Evolutionary conservation across 2,888 invertebrate species (phyloP), one percentile per base, ranked within the genome.

Genomic region (Tupiocoris notatus): DNA sequence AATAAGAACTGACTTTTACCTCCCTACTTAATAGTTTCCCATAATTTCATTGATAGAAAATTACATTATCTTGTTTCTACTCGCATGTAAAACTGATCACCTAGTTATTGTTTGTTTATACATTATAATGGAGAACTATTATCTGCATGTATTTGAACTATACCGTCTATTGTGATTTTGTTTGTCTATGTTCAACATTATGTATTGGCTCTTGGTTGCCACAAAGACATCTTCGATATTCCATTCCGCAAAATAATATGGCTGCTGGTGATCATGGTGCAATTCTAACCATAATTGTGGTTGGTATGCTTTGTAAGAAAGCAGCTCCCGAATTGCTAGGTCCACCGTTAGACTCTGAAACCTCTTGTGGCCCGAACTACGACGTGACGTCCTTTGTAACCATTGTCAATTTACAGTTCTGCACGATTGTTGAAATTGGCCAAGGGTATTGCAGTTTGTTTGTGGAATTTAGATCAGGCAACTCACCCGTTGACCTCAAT

Each of bases 341-440:
- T 12, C 6, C 39, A 39, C 39, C 39, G 6, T 12, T 12, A 39
- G 59, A 59, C 25, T 70, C 58, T 58, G 70, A 70, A n/a, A 58
- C 70, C 16, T 58, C n/a, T 58, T 70, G 73, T 17, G 73, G 64
- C 0, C 64, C 73, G 1, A 73, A 73, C 3, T 78, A 78, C 61
- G 79, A 79, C 66, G 63, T 79, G 9, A 78, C 79, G 23, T 58
- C 75, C 16, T 73, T 79, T 12, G 67, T 79, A 9, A 61, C 54
- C 23, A 65, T 83, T 75, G 81, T 86, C 61, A 83, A 86, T 80
- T 81, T 86, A 39, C 85, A 86, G 81, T 84, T 84, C 57, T 86
- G 86, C 77, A 84, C 83, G 25, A 82, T 86, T 75, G 84, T 86
- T 16, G 85, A 85, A 80, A 84, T 86, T 74, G 86, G 86, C 18